Evolutionary conservation across 2,113 vertebrate genomes (phyloP).

Genomic region (Cynopterus brachyotis): DNA sequence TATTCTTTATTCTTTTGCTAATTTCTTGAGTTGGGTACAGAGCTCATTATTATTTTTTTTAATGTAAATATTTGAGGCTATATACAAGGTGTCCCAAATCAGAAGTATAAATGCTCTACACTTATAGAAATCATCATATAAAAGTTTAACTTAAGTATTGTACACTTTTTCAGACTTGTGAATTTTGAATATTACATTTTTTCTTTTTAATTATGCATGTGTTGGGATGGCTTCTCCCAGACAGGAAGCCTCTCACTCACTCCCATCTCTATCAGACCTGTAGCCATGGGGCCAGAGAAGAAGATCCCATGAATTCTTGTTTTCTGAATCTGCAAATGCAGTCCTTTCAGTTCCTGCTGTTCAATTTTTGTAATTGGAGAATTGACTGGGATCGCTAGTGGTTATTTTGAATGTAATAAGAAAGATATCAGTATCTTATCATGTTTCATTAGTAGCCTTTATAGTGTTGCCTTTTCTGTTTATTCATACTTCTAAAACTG

Average conservation of each 20-base stretch:
- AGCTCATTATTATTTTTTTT: background rate
- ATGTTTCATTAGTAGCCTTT: background rate
- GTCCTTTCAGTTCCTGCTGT: background rate
- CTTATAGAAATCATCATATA: background rate
- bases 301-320: background rate
- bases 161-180: background rate
- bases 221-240: background rate
- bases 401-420: no score
- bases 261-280: background rate
- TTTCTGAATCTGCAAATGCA: background rate
- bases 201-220: background rate
- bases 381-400: background rate
- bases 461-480: background rate
- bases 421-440: background rate
- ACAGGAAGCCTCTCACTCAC: background rate
- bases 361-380: background rate
- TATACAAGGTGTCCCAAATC: background rate
- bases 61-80: background rate
- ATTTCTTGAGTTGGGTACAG: background rate
- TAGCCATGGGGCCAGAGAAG: fast-evolving
- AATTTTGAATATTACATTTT: background rate
- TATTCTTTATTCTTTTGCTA: background rate
- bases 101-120: background rate
- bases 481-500: background rate
- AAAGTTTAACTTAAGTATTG: background rate